Evolutionary conservation across 2,797 vertebrate species (phyloP).

Genomic region (Pipistrellus pipistrellus): DNA sequence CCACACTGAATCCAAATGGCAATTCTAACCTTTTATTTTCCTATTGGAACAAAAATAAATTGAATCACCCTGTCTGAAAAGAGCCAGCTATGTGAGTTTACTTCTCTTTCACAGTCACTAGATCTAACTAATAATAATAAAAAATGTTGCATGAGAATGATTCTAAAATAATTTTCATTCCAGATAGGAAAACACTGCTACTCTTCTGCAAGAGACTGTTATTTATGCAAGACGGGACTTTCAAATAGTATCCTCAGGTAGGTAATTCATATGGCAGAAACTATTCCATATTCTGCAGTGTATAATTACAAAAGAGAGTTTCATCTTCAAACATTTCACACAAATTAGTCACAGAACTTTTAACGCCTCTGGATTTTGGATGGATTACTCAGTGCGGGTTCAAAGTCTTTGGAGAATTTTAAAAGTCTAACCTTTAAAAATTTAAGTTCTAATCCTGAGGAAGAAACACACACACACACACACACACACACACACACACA

Average conservation of each 20-base stretch:
- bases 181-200: constrained; percentile 80
- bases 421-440: constrained; percentile 67
- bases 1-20: constrained; percentile 72
- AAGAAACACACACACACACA: not conserved
- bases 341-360: constrained; percentile 80
- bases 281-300: constrained; percentile 66
- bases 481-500: too few species aligned
- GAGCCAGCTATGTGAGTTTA: constrained; percentile 74
- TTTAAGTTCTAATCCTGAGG: constrained; percentile 42
- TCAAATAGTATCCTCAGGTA: constrained; percentile 72
- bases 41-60: constrained; percentile 82
- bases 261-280: constrained; percentile 72
- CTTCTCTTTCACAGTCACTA: constrained; percentile 73
- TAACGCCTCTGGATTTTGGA: constrained; percentile 75
- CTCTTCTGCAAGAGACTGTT: constrained; percentile 77
- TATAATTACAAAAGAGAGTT: constrained; percentile 80
- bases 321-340: constrained; percentile 83
- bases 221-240: constrained; percentile 79
- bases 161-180: constrained; percentile 79
- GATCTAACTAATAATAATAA: constrained; percentile 81
- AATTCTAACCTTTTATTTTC: constrained; percentile 76
- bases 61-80: constrained; percentile 74
- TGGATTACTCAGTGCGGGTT: constrained; percentile 59
- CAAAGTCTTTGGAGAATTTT: constrained; percentile 55
- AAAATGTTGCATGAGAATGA: constrained; percentile 80